Evolutionary conservation across 2,797 vertebrate species (phyloP).

Genomic region (Silurus aristotelis): DNA sequence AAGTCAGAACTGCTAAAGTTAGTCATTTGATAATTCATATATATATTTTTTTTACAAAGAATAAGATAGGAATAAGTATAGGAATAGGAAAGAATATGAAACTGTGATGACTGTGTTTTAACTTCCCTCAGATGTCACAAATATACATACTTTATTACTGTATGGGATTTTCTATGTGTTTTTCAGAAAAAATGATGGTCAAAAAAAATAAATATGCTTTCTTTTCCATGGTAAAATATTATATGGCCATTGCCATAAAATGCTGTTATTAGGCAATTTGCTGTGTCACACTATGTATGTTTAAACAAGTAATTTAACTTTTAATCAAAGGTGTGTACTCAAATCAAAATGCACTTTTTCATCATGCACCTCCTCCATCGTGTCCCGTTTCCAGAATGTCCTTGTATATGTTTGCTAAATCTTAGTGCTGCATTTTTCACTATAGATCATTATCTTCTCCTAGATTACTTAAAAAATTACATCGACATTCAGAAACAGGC

Average conservation of each 20-base stretch:
- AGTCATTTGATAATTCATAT: constrained; percentile 65
- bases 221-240: constrained; percentile 79
- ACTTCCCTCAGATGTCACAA: constrained; percentile 43
- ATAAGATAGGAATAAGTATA: not conserved
- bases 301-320: constrained; percentile 97
- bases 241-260: constrained; percentile 83
- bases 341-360: constrained; percentile 94
- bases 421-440: too few species aligned
- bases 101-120: not conserved
- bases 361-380: constrained; percentile 87
- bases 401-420: constrained; percentile 93
- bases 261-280: constrained; percentile 86
- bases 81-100: constrained; percentile 19
- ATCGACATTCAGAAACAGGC: too few species aligned
- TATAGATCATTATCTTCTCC: too few species aligned
- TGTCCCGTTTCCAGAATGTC: constrained; percentile 95
- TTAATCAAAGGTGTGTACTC: constrained; percentile 89
- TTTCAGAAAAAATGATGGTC: constrained; percentile 74
- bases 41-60: constrained; percentile 46
- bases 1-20: constrained; percentile 63
- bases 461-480: too few species aligned
- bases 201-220: constrained; percentile 68
- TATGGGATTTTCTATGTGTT: constrained; percentile 71
- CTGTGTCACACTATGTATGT: constrained; percentile 83
- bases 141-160: constrained; percentile 62